These are phyloP conservation scores for Pentalonia nigronervosa DNA, from an alignment of 1,140 invertebrate species.

Conservation along the genomic window DNA sequence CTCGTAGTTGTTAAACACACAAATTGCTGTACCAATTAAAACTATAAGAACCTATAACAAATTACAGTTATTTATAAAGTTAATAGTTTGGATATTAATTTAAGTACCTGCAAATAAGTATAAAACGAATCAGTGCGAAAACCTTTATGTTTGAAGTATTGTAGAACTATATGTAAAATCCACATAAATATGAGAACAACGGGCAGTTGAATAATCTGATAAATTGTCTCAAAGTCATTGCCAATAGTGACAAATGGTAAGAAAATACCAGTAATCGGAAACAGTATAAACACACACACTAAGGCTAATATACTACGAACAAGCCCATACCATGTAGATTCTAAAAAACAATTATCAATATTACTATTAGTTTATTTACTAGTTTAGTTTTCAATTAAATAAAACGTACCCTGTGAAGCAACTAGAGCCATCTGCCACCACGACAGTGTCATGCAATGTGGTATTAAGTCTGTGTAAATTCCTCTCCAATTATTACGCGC, in stretches of 20 bases:
- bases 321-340: conserved; percentile 71
- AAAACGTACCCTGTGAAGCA: conserved; percentile 72
- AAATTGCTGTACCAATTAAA: conserved; percentile 18
- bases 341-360: conserved; percentile 49
- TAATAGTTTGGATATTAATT: background rate
- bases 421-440: conserved; percentile 86
- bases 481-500: conserved; percentile 78
- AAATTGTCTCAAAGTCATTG: conserved; percentile 63
- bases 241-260: conserved; percentile 77
- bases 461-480: conserved; percentile 78
- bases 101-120: conserved; percentile 22
- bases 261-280: conserved; percentile 79
- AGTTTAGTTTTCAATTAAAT: background rate
- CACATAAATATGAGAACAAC: conserved; percentile 42
- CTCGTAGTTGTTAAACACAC: conserved; percentile 49
- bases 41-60: conserved; percentile 15
- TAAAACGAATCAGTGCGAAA: conserved; percentile 40
- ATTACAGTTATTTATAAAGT: background rate
- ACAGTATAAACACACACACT: conserved; percentile 77
- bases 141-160: conserved; percentile 43
- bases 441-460: conserved; percentile 84
- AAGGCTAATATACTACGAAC: conserved; percentile 78
- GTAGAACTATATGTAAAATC: conserved; percentile 44
- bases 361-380: background rate
- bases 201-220: conserved; percentile 40